These are phyloP conservation scores for Hydrolagus affinis DNA, from an alignment of 2,113 vertebrate genomes.

Conservation along the genomic window DNA sequence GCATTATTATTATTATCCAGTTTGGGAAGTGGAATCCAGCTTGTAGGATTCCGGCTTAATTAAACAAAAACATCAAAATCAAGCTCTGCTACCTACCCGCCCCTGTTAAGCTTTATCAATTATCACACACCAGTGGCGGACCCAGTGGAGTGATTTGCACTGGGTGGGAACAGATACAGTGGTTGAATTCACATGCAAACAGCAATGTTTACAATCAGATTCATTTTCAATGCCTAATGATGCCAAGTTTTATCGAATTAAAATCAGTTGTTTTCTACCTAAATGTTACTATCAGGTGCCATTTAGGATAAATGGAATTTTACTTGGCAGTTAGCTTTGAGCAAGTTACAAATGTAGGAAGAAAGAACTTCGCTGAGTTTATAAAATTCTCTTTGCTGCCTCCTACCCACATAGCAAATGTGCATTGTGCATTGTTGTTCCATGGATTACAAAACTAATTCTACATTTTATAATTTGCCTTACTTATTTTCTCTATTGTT, in stretches of 20 bases:
- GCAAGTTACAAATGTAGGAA: conserved; percentile 8
- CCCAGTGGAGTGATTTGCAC: background rate
- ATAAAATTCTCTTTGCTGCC: conserved; percentile 9
- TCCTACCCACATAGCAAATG: conserved; percentile 11
- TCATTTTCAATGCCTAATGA: background rate
- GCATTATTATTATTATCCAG: no score
- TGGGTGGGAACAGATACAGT: background rate
- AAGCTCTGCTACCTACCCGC: background rate
- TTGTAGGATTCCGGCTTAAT: no score
- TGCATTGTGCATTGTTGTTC: conserved; percentile 23
- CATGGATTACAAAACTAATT: background rate
- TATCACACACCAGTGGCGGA: background rate
- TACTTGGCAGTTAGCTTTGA: conserved; percentile 25
- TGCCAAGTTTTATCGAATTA: background rate
- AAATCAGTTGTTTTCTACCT: background rate
- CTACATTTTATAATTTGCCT: background rate
- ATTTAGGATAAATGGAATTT: background rate
- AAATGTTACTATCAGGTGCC: background rate
- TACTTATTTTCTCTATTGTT: background rate
- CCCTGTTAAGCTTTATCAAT: background rate
- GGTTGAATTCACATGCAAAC: background rate
- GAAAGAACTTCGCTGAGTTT: conserved; percentile 22
- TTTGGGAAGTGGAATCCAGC: no score
- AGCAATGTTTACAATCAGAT: background rate
- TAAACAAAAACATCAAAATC: no score